These are phyloP conservation scores for Rhinophrynus dorsalis DNA, from an alignment of 2,797 vertebrate genomes.

Conservation along the genomic window DNA sequence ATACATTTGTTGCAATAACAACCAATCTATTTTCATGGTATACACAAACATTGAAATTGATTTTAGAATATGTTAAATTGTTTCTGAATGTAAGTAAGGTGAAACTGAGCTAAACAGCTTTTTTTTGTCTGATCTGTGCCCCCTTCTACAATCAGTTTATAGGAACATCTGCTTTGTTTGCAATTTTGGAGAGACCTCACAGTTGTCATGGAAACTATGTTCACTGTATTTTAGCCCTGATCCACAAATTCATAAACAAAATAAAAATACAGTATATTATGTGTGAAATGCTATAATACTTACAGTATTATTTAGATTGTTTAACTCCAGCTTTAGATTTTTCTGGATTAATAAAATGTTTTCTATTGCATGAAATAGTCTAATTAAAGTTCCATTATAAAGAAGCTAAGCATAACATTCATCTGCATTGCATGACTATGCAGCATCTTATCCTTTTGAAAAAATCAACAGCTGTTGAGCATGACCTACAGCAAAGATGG, in stretches of 20 bases:
- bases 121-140: not conserved
- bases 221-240: not conserved
- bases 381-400: too few species aligned
- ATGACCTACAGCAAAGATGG: too few species aligned
- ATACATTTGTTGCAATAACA: too few species aligned
- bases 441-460: not conserved
- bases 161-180: slow-evolving; percentile 13
- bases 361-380: too few species aligned
- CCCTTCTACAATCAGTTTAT: not conserved
- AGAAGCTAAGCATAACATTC: too few species aligned
- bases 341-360: too few species aligned
- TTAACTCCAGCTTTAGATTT: not conserved
- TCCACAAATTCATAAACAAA: slow-evolving; percentile 14
- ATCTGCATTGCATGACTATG: not conserved
- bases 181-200: not conserved
- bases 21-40: too few species aligned
- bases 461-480: too few species aligned
- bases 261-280: not conserved
- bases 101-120: not conserved
- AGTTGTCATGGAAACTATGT: slow-evolving; percentile 25
- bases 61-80: too few species aligned
- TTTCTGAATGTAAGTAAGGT: too few species aligned
- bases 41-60: too few species aligned
- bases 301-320: not conserved
- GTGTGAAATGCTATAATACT: not conserved